A percentile compares a stretch with the other conserved stretches of the same genome.
Conservation (phyloP, 2,113 vertebrate species). For the Cichladusa arquata region DNA sequence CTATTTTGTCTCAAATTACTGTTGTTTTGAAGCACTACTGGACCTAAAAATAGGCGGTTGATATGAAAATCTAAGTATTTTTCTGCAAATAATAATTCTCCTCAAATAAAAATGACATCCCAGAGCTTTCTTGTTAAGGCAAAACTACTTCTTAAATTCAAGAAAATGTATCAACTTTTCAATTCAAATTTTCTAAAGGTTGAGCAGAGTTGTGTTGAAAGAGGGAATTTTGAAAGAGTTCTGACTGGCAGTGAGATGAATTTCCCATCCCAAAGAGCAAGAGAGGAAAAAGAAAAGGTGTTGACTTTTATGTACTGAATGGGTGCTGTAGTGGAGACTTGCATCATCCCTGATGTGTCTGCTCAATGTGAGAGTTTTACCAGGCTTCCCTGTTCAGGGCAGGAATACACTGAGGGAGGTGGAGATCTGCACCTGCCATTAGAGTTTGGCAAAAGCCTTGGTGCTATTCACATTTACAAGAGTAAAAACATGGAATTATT, state of each 20-base stretch:
- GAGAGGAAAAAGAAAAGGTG: fast-evolving
- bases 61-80: not conserved
- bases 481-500: not conserved
- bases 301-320: not conserved
- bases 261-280: not conserved
- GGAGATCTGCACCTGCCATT: not conserved
- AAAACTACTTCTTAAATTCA: not conserved
- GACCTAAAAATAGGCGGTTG: not conserved
- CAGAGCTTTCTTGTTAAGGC: not conserved
- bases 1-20: not conserved
- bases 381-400: not conserved
- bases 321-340: not conserved
- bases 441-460: not conserved
- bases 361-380: not conserved
- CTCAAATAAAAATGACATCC: not conserved
- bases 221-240: not conserved
- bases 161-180: not conserved
- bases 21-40: not conserved
- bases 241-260: not conserved
- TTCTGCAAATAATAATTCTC: not conserved
- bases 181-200: not conserved
- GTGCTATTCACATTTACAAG: not conserved
- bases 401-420: not conserved
- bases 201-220: not conserved
- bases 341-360: not conserved